A percentile compares a stretch with the other conserved stretches of the same genome.
phyloP scores from a whole-genome alignment of 2,113 vertebrate genomes.

The Antechinus flavipes region DNA sequence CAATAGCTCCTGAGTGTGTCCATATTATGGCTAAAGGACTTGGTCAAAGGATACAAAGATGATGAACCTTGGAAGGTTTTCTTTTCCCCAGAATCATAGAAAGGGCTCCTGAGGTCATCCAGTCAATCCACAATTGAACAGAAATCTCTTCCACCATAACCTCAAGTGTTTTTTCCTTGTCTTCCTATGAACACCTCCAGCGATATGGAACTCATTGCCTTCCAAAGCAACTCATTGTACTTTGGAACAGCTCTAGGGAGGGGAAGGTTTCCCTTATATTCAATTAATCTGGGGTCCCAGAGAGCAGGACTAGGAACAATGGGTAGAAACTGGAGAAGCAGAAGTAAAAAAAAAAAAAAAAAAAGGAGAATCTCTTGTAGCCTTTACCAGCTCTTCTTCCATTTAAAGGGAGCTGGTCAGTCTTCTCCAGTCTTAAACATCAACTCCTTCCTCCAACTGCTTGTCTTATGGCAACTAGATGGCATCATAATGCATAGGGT shows the following conservation, averaged over 20 bases:
- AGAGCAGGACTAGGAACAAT: background rate
- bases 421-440: background rate
- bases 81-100: background rate
- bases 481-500: background rate
- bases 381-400: background rate
- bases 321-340: background rate
- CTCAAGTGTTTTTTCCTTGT: background rate
- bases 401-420: too few species aligned
- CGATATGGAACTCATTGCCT: background rate
- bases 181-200: background rate
- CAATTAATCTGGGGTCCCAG: background rate
- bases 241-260: background rate
- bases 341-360: background rate
- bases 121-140: background rate
- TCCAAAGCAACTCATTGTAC: background rate
- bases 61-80: background rate
- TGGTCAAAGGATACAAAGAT: background rate
- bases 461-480: background rate
- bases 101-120: background rate
- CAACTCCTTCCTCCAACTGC: background rate
- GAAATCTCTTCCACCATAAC: background rate
- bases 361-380: background rate
- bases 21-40: background rate
- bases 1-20: background rate
- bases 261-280: background rate